phyloP scores from a whole-genome alignment of 2,113 vertebrate genomes.

The Saccopteryx bilineata region DNA sequence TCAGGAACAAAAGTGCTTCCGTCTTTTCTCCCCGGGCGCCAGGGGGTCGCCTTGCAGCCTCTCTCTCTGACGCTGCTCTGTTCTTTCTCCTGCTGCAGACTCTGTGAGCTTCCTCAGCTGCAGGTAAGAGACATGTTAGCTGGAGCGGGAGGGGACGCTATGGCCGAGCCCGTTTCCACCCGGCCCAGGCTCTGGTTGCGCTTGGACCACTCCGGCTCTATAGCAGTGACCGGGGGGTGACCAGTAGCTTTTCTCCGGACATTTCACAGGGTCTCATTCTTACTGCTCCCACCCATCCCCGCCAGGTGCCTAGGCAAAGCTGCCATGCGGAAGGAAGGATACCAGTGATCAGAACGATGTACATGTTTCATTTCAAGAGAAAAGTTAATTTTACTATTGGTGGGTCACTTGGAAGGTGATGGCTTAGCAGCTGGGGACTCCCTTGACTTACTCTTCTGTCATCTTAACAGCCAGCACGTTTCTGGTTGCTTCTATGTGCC shows the following conservation, averaged over 20 bases:
- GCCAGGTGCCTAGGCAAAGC: not conserved
- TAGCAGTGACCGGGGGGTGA: not conserved
- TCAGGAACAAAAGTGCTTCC: too few species aligned
- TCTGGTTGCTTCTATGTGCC: not conserved
- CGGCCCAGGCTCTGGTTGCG: too few species aligned
- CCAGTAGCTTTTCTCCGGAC: too few species aligned
- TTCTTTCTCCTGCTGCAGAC: not conserved
- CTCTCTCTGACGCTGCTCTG: not conserved
- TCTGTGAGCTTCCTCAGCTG: not conserved
- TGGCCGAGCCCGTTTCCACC: not conserved
- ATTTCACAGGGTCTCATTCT: not conserved
- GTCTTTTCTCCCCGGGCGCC: not conserved
- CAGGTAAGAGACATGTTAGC: not conserved
- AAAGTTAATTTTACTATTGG: conserved; percentile 64
- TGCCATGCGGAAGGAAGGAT: not conserved
- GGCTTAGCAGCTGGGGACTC: conserved; percentile 29
- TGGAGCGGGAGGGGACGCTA: not conserved
- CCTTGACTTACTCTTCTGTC: not conserved
- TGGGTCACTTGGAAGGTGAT: conserved; percentile 61
- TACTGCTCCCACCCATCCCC: not conserved
- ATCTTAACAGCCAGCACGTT: conserved; percentile 33
- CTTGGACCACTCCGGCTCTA: not conserved
- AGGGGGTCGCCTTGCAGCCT: not conserved
- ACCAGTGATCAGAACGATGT: not conserved
- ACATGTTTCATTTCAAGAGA: conserved; percentile 49